Evolutionary conservation across 2,113 vertebrate species (phyloP), one percentile per base, ranked within the genome.

Genomic region (Garra rufa): DNA sequence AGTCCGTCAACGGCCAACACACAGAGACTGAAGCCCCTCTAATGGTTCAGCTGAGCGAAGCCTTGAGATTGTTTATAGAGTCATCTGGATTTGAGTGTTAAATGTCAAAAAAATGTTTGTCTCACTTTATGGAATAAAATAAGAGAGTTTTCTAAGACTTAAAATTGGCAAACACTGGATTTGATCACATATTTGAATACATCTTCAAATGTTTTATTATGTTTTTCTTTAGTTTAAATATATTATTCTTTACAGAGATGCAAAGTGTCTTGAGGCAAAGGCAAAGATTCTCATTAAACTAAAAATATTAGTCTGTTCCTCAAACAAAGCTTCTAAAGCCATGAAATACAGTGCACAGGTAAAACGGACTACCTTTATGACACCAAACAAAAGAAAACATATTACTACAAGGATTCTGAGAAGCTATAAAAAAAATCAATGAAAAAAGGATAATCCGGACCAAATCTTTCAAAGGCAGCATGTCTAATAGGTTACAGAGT

Each of bases 61-160:
- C 38, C 78, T n/a, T 85, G 86, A 28, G 44, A 79, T 50, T 87
- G 86, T 88, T 84, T 76, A 86, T 77, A 57, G 34, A 84, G 81
- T 83, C 59, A 75, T 17, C n/a, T 57, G 77, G 59, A 46, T 19
- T 10, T 21, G 48, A 82, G 70, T 69, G 44, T 80, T 82, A 88
- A 87, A 87, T 71, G 74, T 89, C 83, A 88, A 83, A 88, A 34
- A 84, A 88, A 83, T 17, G 5, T 41, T 57, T 59, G 21, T 75
- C 38, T 34, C 83, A 83, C 79, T 85, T 78, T 70, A 17, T 0
- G 21, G 71, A 41, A 76, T 71, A 81, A 88, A 86, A 85, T 52
- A 52, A 61, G 57, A 50, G 24, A 46, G 87, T 89, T 90, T 90
- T 84, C 76, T 84, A 77, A 69, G 76, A 73, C 88, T 59, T 85